Percentiles rank a stretch among this genome's conserved stretches.
Conservation (phyloP, 2,888 invertebrate species). For the Pheosia tremula region DNA sequence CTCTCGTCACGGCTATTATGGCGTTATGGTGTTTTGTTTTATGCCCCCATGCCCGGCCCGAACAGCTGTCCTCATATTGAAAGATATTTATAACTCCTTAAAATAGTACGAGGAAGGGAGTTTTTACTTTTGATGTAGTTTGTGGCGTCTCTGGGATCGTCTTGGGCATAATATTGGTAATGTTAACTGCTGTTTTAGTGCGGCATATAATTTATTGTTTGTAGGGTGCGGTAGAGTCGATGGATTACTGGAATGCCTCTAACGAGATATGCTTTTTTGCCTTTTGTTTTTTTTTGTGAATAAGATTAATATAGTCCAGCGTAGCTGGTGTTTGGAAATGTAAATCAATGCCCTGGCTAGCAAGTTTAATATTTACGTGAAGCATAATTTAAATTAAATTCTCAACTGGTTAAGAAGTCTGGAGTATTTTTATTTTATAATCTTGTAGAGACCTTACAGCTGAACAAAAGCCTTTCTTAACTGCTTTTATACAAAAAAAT, state of each 20-base stretch:
- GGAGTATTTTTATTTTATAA: no score
- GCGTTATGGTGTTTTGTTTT: constrained; percentile 47
- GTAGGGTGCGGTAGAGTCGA: neutral
- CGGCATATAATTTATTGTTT: constrained; percentile 3
- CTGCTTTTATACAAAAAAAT: no score
- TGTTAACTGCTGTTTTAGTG: constrained; percentile 5
- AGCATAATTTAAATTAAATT: no score
- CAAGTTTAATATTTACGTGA: no score
- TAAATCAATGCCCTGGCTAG: no score
- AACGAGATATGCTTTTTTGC: no score
- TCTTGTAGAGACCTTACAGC: no score
- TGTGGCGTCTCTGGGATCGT: constrained; percentile 5
- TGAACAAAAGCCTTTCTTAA: no score
- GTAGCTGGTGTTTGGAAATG: no score
- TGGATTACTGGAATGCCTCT: neutral
- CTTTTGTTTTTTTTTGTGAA: no score
- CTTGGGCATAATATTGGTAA: neutral
- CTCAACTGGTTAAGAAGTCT: no score
- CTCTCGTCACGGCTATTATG: constrained; percentile 50
- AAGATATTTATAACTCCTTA: constrained; percentile 35
- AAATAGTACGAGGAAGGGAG: constrained; percentile 19
- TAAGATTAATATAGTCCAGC: no score
- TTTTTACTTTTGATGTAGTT: constrained; percentile 10
- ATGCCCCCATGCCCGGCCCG: constrained; percentile 21
- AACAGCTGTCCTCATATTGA: constrained; percentile 46